These are phyloP conservation scores for Montipora capricornis DNA, from an alignment of 64 coral and sea anemone species.

Conservation along the genomic window DNA sequence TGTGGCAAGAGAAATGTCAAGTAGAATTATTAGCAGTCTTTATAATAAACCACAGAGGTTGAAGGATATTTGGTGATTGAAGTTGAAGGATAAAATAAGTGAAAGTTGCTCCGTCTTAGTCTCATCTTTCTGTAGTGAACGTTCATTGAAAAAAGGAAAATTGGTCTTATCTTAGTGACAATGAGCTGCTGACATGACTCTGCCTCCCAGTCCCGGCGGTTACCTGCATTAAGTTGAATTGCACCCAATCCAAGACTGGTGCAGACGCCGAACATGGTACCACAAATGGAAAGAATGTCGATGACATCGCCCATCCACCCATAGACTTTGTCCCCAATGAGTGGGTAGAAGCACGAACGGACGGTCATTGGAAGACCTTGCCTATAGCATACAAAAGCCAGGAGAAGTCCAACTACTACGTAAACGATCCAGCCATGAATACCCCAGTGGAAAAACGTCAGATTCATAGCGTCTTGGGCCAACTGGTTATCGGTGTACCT, in stretches of 20 bases:
- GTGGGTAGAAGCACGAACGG: constrained; percentile 46
- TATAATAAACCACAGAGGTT: background rate
- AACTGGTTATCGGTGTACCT: constrained; percentile 50
- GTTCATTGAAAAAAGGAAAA: too few relatives aligned
- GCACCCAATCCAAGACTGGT: constrained; percentile 51
- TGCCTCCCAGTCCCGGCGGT: too few relatives aligned
- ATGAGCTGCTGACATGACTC: too few relatives aligned
- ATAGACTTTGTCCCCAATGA: constrained; percentile 51
- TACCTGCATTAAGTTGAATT: constrained; percentile 35
- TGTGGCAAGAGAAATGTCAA: background rate
- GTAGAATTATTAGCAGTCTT: background rate
- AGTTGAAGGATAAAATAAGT: too few relatives aligned
- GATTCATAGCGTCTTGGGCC: constrained; percentile 53
- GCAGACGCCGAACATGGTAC: constrained; percentile 56
- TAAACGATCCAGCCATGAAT: constrained; percentile 63
- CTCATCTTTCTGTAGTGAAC: too few relatives aligned
- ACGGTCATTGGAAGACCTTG: constrained; percentile 36
- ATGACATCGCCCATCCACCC: constrained; percentile 44
- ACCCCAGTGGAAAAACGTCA: constrained; percentile 55
- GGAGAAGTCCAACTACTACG: constrained; percentile 30
- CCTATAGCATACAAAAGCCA: constrained; percentile 49
- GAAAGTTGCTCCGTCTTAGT: too few relatives aligned
- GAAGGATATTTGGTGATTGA: too few relatives aligned
- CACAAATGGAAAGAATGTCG: constrained; percentile 37
- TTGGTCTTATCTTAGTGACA: too few relatives aligned